Base-by-base conservation (phyloP, 2,113 vertebrate species). In the Meleagris gallopavo region DNA sequence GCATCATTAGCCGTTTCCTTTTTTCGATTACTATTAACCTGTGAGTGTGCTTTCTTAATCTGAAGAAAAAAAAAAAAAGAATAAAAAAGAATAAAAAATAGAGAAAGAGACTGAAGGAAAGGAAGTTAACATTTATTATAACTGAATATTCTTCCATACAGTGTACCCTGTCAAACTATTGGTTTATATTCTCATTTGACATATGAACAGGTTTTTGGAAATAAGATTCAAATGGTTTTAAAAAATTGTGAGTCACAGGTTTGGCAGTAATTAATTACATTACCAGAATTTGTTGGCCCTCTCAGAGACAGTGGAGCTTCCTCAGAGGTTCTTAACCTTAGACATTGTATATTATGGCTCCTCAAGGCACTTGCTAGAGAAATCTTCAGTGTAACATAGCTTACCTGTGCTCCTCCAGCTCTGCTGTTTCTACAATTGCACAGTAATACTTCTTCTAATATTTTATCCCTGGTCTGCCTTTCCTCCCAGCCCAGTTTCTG, bases 241-340 rank as follows among this genome's bases (percentile, higher is more conserved):
- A 43, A 58, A 86, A 88, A 61, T 66, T 78, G 13, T 62, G 45
- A 71, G 50, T 52, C 12, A 11, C 6, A 6, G 16, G 5, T 46
- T 18, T 75, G 57, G 78, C n/a, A 82, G 22, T 61, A 85, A 87
- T 91, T 81, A 81, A 87, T 62, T 81, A n/a, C 32, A 70, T 34
- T 16, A 32, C 17, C 40, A 66, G 38, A 74, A 89, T 7, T 14
- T 6, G n/a, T 17, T 46, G 27, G 40, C 21, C 30, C 12, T 73
- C 22, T 74, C 36, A 50, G 60, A 52, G 38, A 38, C 34, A 75
- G 32, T 2, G 6, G 20, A 6, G 2, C 13, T 74, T 57, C 21
- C 55, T 38, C 55, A 25, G 36, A 77, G 16, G 25, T 25, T 5
- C n/a, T 40, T 32, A 41, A 29, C 11, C 46, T 34, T 2, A 12